phyloP scores from a whole-genome alignment of 2,113 vertebrate species.

The Dolichotis patagonum region DNA sequence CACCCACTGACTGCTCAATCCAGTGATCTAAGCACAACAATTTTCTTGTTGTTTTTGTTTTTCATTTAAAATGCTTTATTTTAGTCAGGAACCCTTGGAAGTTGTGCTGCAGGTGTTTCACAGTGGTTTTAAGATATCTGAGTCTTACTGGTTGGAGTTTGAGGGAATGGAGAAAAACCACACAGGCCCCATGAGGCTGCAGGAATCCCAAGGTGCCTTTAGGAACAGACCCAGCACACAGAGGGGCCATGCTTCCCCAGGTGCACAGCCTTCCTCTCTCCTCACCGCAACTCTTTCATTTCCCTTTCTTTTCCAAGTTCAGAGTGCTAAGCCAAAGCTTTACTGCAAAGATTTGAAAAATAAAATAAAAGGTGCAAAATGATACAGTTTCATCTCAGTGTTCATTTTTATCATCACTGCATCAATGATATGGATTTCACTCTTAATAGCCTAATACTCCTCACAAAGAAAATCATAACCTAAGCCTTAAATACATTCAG shows the following conservation, averaged over 20 bases:
- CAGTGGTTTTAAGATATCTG: not conserved
- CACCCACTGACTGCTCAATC: not conserved
- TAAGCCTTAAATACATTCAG: conserved; percentile 21
- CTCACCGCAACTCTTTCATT: not conserved
- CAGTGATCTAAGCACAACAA: not conserved
- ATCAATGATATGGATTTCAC: conserved; percentile 42
- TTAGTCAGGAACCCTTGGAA: not conserved
- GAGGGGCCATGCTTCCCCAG: not conserved
- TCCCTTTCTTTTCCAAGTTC: not conserved
- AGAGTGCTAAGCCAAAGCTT: conserved; percentile 17
- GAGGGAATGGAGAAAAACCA: not conserved
- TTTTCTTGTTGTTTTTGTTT: not conserved
- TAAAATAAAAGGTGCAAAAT: not conserved
- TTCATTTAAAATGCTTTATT: not conserved
- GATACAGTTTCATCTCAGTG: not conserved
- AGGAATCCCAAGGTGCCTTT: not conserved
- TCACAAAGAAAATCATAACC: conserved; percentile 53
- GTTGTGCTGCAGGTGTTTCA: not conserved
- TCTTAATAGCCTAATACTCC: conserved; percentile 9
- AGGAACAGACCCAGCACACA: not conserved
- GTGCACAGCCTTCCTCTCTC: not conserved
- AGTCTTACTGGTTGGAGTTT: not conserved
- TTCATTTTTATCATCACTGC: conserved; percentile 44
- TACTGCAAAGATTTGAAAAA: not conserved
- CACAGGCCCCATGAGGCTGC: fast-evolving